phyloP scores from a whole-genome alignment of 2,888 invertebrate genomes.

The Coenonympha arcania region DNA sequence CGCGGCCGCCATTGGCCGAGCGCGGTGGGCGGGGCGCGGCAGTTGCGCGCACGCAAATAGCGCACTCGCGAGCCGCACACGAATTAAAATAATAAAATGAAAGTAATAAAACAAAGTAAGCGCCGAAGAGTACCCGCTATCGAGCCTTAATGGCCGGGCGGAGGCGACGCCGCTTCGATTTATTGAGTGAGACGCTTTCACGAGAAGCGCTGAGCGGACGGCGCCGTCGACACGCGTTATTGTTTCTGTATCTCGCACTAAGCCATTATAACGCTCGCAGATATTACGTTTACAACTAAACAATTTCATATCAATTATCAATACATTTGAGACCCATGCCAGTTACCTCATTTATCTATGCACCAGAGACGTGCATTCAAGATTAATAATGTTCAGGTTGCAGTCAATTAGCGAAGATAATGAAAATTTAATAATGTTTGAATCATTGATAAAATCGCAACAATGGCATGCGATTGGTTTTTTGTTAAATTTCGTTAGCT shows the following conservation, averaged over 20 bases:
- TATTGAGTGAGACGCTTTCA: slow-evolving; percentile 51
- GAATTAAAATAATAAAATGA: slow-evolving; percentile 75
- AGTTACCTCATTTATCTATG: no score
- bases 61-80: slow-evolving; percentile 71
- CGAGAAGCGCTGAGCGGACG: slow-evolving; percentile 28
- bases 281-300: no score
- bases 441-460: no score
- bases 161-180: slow-evolving; percentile 56
- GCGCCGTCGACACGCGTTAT: slow-evolving; percentile 7
- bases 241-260: slow-evolving; percentile 5
- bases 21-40: slow-evolving; percentile 58
- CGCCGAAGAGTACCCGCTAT: slow-evolving; percentile 63
- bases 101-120: slow-evolving; percentile 71
- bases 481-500: no score
- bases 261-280: no score
- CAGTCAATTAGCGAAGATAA: no score
- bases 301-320: no score
- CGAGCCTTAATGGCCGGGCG: slow-evolving; percentile 68
- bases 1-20: slow-evolving; percentile 53
- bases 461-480: no score
- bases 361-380: no score
- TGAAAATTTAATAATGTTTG: no score
- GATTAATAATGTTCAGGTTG: no score
- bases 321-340: no score
- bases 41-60: slow-evolving; percentile 74